These are phyloP conservation scores for Aricia artaxerxes DNA, from an alignment of 2,888 invertebrate species.

Conservation along the genomic window DNA sequence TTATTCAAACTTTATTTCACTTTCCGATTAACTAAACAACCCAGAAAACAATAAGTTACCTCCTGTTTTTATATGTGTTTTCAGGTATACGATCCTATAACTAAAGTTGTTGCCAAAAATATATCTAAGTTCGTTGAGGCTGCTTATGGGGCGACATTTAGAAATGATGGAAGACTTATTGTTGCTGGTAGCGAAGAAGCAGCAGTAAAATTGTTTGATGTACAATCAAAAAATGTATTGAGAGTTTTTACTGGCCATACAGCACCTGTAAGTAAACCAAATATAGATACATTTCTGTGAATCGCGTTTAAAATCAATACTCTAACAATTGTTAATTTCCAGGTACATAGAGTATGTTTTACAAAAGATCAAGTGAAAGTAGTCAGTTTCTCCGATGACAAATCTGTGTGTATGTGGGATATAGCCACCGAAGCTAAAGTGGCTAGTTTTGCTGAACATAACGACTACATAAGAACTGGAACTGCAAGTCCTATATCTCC, in stretches of 20 bases:
- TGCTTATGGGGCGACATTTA: conserved; percentile 92
- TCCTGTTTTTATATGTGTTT: conserved; percentile 40
- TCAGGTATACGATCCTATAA: conserved; percentile 91
- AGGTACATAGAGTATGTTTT: conserved; percentile 91
- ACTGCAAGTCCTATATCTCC: conserved; percentile 87
- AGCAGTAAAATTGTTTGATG: conserved; percentile 92
- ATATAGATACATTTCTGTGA: too few species aligned
- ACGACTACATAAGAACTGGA: conserved; percentile 92
- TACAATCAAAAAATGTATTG: conserved; percentile 88
- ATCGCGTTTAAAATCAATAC: too few species aligned
- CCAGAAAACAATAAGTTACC: background rate
- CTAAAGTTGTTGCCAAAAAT: conserved; percentile 90
- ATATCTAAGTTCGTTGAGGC: conserved; percentile 90
- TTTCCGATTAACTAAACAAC: background rate
- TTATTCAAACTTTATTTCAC: conserved; percentile 30
- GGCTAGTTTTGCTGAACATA: conserved; percentile 83
- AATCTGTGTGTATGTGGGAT: conserved; percentile 93
- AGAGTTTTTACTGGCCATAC: conserved; percentile 92
- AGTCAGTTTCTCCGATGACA: conserved; percentile 95
- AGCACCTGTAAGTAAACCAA: conserved; percentile 78
- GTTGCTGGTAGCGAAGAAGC: conserved; percentile 95
- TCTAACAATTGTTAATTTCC: conserved; percentile 44
- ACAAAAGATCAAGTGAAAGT: conserved; percentile 88
- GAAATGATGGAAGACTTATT: conserved; percentile 89
- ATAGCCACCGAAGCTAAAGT: conserved; percentile 90